Evolutionary conservation across 2,113 vertebrate genomes (phyloP), one percentile per base, ranked within the genome.

Genomic region (Mormyrus iriodes): DNA sequence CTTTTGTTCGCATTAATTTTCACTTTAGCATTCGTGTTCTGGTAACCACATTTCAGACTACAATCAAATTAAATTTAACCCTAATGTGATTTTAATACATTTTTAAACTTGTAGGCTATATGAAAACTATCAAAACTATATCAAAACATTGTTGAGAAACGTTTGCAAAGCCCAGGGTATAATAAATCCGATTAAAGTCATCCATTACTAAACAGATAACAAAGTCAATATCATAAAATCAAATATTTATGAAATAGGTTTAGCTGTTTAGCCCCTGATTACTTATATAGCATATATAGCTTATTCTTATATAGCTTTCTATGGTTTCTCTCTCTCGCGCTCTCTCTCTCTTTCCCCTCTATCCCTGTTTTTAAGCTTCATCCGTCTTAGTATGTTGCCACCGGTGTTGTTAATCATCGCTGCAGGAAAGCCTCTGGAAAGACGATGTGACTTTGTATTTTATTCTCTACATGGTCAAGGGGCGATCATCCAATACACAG

Each of bases 211-310:
- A 42, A 42, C 73, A 79, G 35, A 79, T 79, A 42, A 69, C 24
- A 69, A 42, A 79, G 42, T 79, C 73, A 42, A 79, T 79, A 79
- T 42, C 35, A 42, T 35, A 79, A 42, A 79, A 79, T 79, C 73
- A 79, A 79, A 79, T 42, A 79, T 79, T 79, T 79, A 79, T 79
- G 35, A 79, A 79, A 79, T 79, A 39, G 73, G 73, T 79, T 79
- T 79, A 27, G 31, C 27, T 69, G n/a, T 79, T 79, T 42, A 79
- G 65, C 35, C 17, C 4, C 35, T 39, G 13, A 79, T 39, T 42
- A 79, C 73, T 39, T 79, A 79, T 79, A 17, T 17, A 42, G 35
- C 35, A 42, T 42, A 73, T 73, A 31, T 31, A 31, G 27, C 65
- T 61, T 61, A n/a, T n/a, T n/a, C n/a, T 79, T 42, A 73, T 73